Evolutionary conservation across 2,113 vertebrate genomes (phyloP).

Genomic region (Chascanopsetta lugubris): DNA sequence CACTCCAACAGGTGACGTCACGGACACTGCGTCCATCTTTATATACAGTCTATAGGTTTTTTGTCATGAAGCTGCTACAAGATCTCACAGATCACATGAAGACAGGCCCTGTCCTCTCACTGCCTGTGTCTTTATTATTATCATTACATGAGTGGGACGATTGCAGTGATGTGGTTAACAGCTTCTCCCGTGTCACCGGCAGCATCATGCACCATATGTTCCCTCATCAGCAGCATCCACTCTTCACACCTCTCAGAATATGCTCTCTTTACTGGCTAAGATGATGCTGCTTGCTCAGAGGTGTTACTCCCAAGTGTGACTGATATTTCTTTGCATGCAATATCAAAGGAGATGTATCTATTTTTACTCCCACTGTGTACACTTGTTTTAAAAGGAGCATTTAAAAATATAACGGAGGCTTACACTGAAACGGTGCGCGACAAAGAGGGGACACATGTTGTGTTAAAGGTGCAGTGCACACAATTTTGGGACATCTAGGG

Average conservation of each 20-base stretch:
- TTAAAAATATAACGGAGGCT: not conserved
- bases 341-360: not conserved
- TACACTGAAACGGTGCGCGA: too few species aligned
- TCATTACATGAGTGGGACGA: not conserved
- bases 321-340: constrained; percentile 12
- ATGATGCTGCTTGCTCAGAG: constrained; percentile 32
- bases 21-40: too few species aligned
- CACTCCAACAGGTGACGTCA: too few species aligned
- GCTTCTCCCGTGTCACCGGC: constrained; percentile 19
- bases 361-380: not conserved
- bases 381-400: not conserved
- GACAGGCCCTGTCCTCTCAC: not conserved
- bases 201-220: constrained; percentile 34
- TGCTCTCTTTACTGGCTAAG: constrained; percentile 23
- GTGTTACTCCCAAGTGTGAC: constrained; percentile 41
- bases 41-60: too few species aligned
- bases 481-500: too few species aligned
- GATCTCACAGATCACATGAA: too few species aligned
- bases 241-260: constrained; percentile 55
- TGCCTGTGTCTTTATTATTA: not conserved
- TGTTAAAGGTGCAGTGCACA: not conserved
- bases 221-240: constrained; percentile 23
- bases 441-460: not conserved
- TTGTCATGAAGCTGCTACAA: too few species aligned
- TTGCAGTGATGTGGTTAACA: constrained; percentile 23